These are phyloP conservation scores for Malurus melanocephalus DNA, from an alignment of 2,113 vertebrate species.

Conservation along the genomic window DNA sequence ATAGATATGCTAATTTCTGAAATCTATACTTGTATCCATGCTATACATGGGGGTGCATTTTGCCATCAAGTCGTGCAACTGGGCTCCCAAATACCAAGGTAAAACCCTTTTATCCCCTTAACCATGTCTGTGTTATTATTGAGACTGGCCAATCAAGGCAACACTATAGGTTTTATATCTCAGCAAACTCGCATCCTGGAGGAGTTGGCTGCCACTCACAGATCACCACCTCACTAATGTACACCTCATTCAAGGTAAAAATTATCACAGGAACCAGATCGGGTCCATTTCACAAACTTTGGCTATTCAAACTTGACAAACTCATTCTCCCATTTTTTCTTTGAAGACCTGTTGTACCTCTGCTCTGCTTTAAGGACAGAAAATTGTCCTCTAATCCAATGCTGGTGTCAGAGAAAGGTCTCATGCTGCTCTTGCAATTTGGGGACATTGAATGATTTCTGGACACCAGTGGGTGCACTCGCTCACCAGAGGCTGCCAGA, in stretches of 20 bases:
- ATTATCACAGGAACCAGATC: not conserved
- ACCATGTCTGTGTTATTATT: no score
- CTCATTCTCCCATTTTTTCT: not conserved
- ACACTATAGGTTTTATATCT: not conserved
- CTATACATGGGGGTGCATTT: no score
- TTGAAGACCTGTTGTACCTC: not conserved
- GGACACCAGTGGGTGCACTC: not conserved
- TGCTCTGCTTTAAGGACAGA: not conserved
- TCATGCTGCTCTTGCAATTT: not conserved
- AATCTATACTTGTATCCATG: no score
- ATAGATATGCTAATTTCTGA: no score
- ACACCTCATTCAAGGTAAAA: not conserved
- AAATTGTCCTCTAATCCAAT: not conserved
- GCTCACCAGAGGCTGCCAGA: not conserved
- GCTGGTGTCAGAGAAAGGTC: not conserved
- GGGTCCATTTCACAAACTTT: not conserved
- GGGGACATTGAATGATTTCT: not conserved
- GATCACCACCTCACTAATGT: not conserved
- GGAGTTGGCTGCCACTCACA: not conserved
- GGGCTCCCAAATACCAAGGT: no score
- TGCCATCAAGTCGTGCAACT: no score
- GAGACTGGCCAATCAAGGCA: no score
- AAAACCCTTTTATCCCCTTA: no score
- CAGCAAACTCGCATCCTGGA: fast-evolving
- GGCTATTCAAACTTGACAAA: not conserved